phyloP scores from a whole-genome alignment of 92 coral and sea anemone genomes.

The Epizoanthus illoricatus region DNA sequence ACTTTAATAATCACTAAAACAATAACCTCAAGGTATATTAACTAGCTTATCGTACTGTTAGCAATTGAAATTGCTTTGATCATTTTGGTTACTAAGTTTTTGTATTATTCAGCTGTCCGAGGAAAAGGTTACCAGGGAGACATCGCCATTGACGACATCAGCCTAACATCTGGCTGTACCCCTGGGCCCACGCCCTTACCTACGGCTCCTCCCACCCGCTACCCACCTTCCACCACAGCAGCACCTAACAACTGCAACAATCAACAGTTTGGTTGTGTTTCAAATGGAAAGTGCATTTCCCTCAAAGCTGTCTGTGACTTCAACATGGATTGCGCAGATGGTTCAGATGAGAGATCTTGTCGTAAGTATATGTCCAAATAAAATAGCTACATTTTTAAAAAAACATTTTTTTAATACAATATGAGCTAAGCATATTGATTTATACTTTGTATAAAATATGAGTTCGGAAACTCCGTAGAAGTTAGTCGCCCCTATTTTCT shows the following conservation, averaged over 20 bases:
- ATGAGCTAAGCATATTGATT: too few species aligned
- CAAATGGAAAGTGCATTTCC: conserved; percentile 71
- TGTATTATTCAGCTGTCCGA: conserved; percentile 61
- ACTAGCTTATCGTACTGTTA: background rate
- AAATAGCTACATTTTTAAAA: background rate
- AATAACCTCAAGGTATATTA: background rate
- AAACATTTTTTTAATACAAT: too few species aligned
- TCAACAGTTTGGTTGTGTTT: conserved; percentile 81
- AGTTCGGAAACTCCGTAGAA: too few species aligned
- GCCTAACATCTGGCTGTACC: conserved; percentile 69
- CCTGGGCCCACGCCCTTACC: conserved; percentile 65
- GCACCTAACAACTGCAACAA: conserved; percentile 80
- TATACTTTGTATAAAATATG: too few species aligned
- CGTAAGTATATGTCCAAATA: conserved; percentile 69
- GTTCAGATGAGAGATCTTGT: conserved; percentile 92
- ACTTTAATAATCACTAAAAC: too few species aligned
- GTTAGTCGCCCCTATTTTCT: too few species aligned
- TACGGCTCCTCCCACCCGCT: conserved; percentile 61
- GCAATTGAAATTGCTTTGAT: background rate
- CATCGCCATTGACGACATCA: conserved; percentile 93
- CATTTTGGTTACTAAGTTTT: background rate
- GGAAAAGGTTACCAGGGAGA: conserved; percentile 86
- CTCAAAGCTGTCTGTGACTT: conserved; percentile 79
- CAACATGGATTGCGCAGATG: conserved; percentile 81
- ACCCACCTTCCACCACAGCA: conserved; percentile 80